These are phyloP conservation scores for Aquatica leii DNA, from an alignment of 2,888 invertebrate genomes.

Conservation along the genomic window DNA sequence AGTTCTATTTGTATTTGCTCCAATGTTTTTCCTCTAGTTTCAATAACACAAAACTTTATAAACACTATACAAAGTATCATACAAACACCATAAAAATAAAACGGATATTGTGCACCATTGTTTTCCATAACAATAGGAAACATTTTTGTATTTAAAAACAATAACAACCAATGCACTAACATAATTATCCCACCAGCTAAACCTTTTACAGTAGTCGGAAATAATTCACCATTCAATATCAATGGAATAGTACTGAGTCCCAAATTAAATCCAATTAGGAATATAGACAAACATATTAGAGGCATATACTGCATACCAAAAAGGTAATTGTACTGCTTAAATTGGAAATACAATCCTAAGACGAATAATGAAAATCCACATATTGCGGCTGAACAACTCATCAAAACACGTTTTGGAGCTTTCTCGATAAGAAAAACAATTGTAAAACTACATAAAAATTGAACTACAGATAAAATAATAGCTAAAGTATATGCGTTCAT, in stretches of 20 bases:
- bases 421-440: slow-evolving; percentile 76
- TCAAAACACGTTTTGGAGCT: slow-evolving; percentile 72
- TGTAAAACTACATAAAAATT: slow-evolving; percentile 72
- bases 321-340: not conserved
- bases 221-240: slow-evolving; percentile 30
- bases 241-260: slow-evolving; percentile 33
- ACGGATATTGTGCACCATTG: slow-evolving; percentile 27
- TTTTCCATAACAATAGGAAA: slow-evolving; percentile 25
- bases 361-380: slow-evolving; percentile 9
- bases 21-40: slow-evolving; percentile 15
- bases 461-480: slow-evolving; percentile 79
- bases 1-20: slow-evolving; percentile 8
- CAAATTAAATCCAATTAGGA: slow-evolving; percentile 23
- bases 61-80: slow-evolving; percentile 25
- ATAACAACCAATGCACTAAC: slow-evolving; percentile 24
- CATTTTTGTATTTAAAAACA: slow-evolving; percentile 31
- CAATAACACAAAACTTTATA: slow-evolving; percentile 31
- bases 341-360: slow-evolving; percentile 11
- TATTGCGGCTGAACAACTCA: slow-evolving; percentile 13
- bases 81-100: slow-evolving; percentile 28
- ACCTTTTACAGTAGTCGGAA: slow-evolving; percentile 28
- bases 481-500: slow-evolving; percentile 70
- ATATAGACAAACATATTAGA: slow-evolving; percentile 19
- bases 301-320: slow-evolving; percentile 28
- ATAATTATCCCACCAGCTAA: slow-evolving; percentile 30